Conservation (phyloP, 1,140 invertebrate genomes). For the Homalodisca vitripennis region DNA sequence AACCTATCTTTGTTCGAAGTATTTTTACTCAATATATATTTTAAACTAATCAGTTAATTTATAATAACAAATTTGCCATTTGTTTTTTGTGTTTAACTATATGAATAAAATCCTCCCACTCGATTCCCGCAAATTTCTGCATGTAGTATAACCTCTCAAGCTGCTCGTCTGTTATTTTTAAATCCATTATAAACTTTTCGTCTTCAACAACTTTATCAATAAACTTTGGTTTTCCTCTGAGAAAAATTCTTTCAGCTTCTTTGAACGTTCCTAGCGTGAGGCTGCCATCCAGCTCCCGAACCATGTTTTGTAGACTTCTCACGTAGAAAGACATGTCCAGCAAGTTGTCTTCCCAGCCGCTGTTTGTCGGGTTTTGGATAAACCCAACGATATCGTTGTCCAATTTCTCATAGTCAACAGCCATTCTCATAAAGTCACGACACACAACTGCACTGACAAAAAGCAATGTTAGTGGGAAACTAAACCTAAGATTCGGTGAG, state of each 20-base stretch:
- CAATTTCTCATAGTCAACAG: background rate
- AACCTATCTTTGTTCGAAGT: too few relatives aligned
- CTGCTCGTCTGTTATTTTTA: background rate
- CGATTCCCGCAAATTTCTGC: background rate
- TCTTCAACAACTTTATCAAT: conserved; percentile 4
- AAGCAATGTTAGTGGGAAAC: too few relatives aligned
- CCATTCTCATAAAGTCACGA: background rate
- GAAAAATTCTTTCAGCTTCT: background rate
- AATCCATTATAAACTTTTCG: background rate
- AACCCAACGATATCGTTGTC: background rate
- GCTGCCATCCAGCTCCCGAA: background rate
- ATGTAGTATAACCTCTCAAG: conserved; percentile 11
- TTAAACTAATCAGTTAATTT: too few relatives aligned
- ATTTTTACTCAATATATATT: too few relatives aligned
- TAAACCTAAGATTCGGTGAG: too few relatives aligned
- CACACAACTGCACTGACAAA: too few relatives aligned
- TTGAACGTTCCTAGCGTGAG: conserved; percentile 2
- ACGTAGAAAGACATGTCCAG: background rate
- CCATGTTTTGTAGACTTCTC: conserved; percentile 6
- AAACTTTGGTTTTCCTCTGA: background rate
- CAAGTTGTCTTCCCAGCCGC: conserved; percentile 2
- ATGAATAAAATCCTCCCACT: conserved; percentile 2
- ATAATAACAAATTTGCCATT: background rate
- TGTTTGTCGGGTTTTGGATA: background rate
- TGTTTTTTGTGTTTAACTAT: background rate